These are phyloP conservation scores for Tenebrio molitor DNA, from an alignment of 1,140 invertebrate genomes.

Conservation along the genomic window DNA sequence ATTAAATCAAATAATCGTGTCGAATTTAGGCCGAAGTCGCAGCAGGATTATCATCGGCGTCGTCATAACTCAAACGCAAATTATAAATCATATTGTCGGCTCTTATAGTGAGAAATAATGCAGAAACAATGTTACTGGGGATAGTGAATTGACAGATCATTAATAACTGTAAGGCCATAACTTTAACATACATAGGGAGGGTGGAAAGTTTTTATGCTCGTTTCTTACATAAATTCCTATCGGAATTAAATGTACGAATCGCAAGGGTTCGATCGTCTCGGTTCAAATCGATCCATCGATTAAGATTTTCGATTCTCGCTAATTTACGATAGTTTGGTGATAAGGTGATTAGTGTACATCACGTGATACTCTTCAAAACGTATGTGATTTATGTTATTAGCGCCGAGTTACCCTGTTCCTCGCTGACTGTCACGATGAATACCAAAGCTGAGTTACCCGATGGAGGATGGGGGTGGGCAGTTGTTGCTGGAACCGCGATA, in stretches of 20 bases:
- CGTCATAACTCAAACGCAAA: constrained; percentile 43
- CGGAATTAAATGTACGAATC: constrained; percentile 9
- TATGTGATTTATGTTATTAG: constrained; percentile 39
- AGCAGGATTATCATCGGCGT: background rate
- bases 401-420: constrained; percentile 9
- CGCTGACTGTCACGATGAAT: constrained; percentile 29
- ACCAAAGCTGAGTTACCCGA: constrained; percentile 67
- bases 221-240: constrained; percentile 13
- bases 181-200: constrained; percentile 43
- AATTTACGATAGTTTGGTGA: constrained; percentile 7
- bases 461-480: constrained; percentile 79
- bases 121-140: constrained; percentile 47
- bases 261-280: background rate
- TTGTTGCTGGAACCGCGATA: constrained; percentile 73
- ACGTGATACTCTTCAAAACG: constrained; percentile 18
- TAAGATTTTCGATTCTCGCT: background rate
- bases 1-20: constrained; percentile 3
- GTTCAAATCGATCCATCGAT: no score
- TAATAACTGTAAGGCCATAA: constrained; percentile 42
- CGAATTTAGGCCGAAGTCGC: no score
- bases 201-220: constrained; percentile 8
- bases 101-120: constrained; percentile 47
- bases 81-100: constrained; percentile 47
- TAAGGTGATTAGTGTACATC: constrained; percentile 20
- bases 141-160: constrained; percentile 48